Base-by-base conservation (phyloP, 2,797 vertebrate genomes). In the Eospalax fontanierii region DNA sequence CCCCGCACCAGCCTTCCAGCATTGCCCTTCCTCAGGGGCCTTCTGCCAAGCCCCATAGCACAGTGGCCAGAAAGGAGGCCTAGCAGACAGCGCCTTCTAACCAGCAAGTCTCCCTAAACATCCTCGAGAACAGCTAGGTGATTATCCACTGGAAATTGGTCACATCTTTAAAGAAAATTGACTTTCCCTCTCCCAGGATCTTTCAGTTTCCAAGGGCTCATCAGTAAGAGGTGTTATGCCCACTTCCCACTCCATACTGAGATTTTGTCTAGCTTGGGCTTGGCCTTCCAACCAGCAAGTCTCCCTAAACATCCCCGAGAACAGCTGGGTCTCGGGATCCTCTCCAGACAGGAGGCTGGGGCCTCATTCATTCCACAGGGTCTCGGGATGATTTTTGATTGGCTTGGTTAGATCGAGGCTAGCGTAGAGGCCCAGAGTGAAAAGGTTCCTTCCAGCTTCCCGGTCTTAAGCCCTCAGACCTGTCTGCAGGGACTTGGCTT, bases 401-500 rank as follows among this genome's bases (percentile, higher is more conserved):
- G 78, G 28, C 22, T 66, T 30, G 24, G 59, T 28, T 38, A 83
- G 81, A 38, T 66, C 0, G 6, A 57, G 24, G 38, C 24, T 24
- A 84, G n/a, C 84, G 24, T 38, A 26, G 21, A 80, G 82, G 38
- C 38, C 40, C 73, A 54, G 84, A 43, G 54, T n/a, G 63, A 78
- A 79, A 63, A 38, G 24, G 19, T 59, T 7, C 30, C 28, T 54
- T 30, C 79, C 54, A 83, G 63, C 89, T 96, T 85, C 63, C 73
- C 75, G 21, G n/a, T 19, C 50, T 78, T 91, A 40, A 57, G n/a
- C 50, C 71, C 78, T 66, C n/a, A 66, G 78, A 40, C 84, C 87
- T 68, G 63, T 94, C 86, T 95, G 81, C 7, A 78, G 92, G 90
- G 95, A 85, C 89, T 96, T 87, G 94, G 68, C 59, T 91, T 81